Conservation (phyloP, 30 jellyfish, hydroid and myxozoan species). For the Cassiopea xamachana region DNA sequence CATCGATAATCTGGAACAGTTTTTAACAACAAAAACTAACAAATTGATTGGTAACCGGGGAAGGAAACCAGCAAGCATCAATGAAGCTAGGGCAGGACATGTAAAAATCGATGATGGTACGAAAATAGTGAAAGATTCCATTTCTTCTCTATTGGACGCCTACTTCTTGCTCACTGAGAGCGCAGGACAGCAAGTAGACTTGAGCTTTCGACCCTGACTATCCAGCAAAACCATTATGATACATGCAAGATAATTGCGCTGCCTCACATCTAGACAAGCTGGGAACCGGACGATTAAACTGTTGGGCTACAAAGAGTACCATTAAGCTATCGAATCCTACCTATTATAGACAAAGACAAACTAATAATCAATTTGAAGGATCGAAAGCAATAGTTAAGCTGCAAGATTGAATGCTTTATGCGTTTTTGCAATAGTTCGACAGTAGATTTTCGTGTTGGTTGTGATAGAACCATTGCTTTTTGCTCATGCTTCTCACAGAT, state of each 20-base stretch:
- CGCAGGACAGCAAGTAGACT: constrained; percentile 41
- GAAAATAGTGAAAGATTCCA: constrained; percentile 66
- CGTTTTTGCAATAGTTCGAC: too few relatives aligned
- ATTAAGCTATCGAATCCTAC: too few relatives aligned
- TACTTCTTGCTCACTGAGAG: constrained; percentile 53
- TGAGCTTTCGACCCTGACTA: constrained; percentile 68
- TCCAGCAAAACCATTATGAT: neutral
- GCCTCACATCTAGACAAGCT: neutral
- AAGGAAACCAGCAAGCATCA: constrained; percentile 16
- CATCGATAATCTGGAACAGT: constrained; percentile 47
- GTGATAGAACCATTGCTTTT: too few relatives aligned
- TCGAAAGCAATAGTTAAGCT: too few relatives aligned
- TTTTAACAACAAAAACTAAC: constrained; percentile 50
- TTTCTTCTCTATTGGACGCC: constrained; percentile 76
- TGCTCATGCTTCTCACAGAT: too few relatives aligned
- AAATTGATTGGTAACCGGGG: constrained; percentile 13
- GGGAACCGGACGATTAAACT: too few relatives aligned
- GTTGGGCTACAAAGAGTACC: too few relatives aligned
- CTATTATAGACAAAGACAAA: too few relatives aligned
- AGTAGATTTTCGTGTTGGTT: too few relatives aligned
- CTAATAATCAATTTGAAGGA: too few relatives aligned
- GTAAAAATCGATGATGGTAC: constrained; percentile 62
- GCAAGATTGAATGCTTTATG: too few relatives aligned
- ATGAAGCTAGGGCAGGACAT: constrained; percentile 5
- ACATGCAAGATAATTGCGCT: neutral